Evolutionary conservation across 2,113 vertebrate species (phyloP).

Genomic region (Acanthochromis polyacanthus): DNA sequence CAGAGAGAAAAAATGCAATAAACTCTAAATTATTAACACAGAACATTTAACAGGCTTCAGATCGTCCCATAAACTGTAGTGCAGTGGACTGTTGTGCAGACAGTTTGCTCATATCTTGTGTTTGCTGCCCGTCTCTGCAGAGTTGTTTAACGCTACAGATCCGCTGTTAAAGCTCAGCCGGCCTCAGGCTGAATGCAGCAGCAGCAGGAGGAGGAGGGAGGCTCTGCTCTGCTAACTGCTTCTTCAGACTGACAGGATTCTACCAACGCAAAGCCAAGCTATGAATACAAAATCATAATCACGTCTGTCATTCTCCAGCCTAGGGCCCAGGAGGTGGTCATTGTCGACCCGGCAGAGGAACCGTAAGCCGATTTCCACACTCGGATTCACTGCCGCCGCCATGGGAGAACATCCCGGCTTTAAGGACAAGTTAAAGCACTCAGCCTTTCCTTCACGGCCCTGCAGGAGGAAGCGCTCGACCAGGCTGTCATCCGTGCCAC

Average conservation of each 20-base stretch:
- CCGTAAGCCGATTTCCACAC: conserved; percentile 36
- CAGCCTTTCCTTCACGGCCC: conserved; percentile 27
- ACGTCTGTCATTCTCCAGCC: conserved; percentile 16
- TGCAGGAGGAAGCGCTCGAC: conserved; percentile 45
- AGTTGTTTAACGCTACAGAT: conserved; percentile 4
- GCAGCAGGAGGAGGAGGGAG: neutral
- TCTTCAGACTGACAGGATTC: conserved; percentile 11
- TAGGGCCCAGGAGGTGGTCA: conserved; percentile 21
- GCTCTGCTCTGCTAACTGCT: conserved; percentile 11
- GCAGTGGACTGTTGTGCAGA: conserved; percentile 8
- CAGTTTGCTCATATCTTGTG: conserved; percentile 32
- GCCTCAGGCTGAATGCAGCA: conserved; percentile 7
- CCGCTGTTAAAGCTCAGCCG: neutral
- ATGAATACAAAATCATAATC: conserved; percentile 44
- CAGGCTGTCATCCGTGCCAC: conserved; percentile 37
- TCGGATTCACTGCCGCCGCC: conserved; percentile 8
- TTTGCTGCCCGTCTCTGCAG: conserved; percentile 16
- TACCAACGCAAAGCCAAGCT: conserved; percentile 20
- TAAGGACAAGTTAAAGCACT: conserved; percentile 1
- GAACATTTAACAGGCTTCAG: neutral
- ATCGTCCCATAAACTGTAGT: neutral
- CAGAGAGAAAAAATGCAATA: conserved; percentile 1
- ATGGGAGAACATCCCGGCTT: conserved; percentile 19
- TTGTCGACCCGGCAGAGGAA: conserved; percentile 28
- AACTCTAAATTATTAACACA: conserved; percentile 22